phyloP scores from a whole-genome alignment of 53 echinoderm and acorn worm genomes.

The Glandiceps talaboti region DNA sequence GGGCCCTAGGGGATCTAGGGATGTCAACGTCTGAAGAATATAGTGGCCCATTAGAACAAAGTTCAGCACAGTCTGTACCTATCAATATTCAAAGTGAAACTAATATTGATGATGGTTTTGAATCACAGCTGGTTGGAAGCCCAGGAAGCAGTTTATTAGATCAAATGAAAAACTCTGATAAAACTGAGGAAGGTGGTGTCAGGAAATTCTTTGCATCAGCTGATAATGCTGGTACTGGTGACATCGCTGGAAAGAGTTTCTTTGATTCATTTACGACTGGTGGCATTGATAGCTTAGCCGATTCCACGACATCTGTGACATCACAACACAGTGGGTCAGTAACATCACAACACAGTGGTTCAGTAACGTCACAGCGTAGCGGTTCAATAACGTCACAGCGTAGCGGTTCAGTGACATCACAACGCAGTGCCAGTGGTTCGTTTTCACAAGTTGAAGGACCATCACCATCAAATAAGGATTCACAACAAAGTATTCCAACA shows the following conservation, averaged over 20 bases:
- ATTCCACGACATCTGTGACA: neutral
- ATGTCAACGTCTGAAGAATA: neutral
- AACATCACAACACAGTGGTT: neutral
- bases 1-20: neutral
- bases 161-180: neutral
- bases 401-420: neutral
- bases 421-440: neutral
- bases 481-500: neutral
- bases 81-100: neutral
- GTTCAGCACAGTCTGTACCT: neutral
- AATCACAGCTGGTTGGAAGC: constrained; percentile 45
- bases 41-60: neutral
- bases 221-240: constrained; percentile 5
- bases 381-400: neutral
- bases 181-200: constrained; percentile 13
- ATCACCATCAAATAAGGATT: neutral
- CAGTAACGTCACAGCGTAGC: neutral
- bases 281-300: constrained; percentile 9
- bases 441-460: neutral
- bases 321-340: neutral
- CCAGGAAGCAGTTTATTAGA: constrained; percentile 13
- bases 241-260: constrained; percentile 36
- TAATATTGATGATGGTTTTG: constrained; percentile 31
- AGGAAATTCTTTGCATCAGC: constrained; percentile 37
- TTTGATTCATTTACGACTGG: constrained; percentile 74